Base-by-base conservation (phyloP, 2,113 vertebrate genomes). In the Tympanuchus pallidicinctus region DNA sequence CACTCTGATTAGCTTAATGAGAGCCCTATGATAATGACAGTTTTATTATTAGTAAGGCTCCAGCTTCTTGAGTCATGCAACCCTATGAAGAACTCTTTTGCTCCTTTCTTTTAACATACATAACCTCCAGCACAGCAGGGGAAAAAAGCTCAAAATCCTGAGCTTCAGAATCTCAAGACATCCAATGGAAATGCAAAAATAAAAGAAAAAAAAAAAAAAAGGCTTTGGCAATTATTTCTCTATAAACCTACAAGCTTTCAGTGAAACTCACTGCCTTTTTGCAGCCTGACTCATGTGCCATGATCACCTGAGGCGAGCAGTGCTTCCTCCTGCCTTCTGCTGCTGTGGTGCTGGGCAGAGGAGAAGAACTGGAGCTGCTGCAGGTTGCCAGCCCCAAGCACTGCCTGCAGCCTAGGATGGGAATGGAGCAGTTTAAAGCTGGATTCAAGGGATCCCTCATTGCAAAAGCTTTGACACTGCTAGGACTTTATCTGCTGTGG, bases 21-120 rank as follows among this genome's bases (percentile, higher is more conserved):
- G 75, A 94, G 67, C 54, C 38, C 69, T 67, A 65, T 43, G 72
- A 75, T 83, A 95, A 86, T 34, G 56, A 38, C 60, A 52, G 48
- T 75, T 94, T 93, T 40, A 72, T 92, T 45, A 72, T 84, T 82
- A 92, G 36, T 65, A 92, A 84, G 86, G 40, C 52, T 82, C 17
- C 54, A 65, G 66, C 63, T 86, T 43, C 57, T 25, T 57, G 43
- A 84, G 40, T 73, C 77, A 40, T 75, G 54, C 73, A 92, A 52
- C 8, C 34, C 48, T 3, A 8, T 21, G 40, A 82, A 92, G 32
- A 72, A 36, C 16, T 74, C 40, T 50, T 78, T 52, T 82, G 22
- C 47, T 17, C 36, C 10, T 74, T 93, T 72, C 70, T 86, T 95
- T 64, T 57, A 90, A 86, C 32, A n/a, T 80, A 54, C 67, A 38